Conservation (phyloP, 2,113 vertebrate genomes). For the Silurus asotus region DNA sequence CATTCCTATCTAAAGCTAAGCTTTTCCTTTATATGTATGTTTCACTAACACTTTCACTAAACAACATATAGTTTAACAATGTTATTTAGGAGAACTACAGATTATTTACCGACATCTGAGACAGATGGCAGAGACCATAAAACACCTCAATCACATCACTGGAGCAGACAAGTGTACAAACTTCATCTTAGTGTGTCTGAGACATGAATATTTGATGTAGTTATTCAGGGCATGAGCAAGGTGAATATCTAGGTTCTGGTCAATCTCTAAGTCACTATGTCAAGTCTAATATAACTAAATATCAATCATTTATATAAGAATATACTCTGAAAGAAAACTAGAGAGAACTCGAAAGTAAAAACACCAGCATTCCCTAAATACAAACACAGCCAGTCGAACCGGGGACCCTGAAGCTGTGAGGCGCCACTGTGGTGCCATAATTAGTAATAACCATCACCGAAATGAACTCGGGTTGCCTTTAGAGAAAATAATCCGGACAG, state of each 20-base stretch:
- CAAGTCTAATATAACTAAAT: not conserved
- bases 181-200: not conserved
- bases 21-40: not conserved
- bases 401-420: not conserved
- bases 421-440: not conserved
- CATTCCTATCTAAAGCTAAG: constrained; percentile 17
- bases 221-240: no score
- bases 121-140: not conserved
- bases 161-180: not conserved
- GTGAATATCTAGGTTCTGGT: not conserved
- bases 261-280: not conserved
- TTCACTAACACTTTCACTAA: not conserved
- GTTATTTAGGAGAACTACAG: not conserved
- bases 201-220: not conserved
- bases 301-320: not conserved
- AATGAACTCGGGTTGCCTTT: not conserved
- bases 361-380: not conserved
- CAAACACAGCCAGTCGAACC: not conserved
- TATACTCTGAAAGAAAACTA: not conserved
- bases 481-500: not conserved
- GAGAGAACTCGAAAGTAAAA: not conserved
- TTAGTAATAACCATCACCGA: not conserved
- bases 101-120: not conserved
- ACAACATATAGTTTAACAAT: not conserved
- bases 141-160: not conserved